Percentiles rank a stretch among this genome's conserved stretches.
Evolutionary conservation across 2,113 vertebrate genomes (phyloP).

Genomic region (Gopherus flavomarginatus): DNA sequence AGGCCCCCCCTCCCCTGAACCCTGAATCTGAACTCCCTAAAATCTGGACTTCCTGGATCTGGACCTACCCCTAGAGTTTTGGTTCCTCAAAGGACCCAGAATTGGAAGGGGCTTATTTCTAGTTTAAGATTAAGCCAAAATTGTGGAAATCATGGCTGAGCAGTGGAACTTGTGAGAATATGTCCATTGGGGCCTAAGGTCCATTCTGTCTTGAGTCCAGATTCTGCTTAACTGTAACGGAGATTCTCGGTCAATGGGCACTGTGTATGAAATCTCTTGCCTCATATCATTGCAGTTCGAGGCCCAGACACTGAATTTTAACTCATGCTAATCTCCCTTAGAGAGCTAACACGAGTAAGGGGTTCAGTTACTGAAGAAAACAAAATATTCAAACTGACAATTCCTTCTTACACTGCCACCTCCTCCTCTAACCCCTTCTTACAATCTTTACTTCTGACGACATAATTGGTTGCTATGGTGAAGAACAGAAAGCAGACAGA

Average conservation of each 20-base stretch:
- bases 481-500: background rate
- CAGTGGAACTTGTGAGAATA: background rate
- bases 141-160: background rate
- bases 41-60: background rate
- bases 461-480: constrained; percentile 9
- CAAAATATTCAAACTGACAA: background rate
- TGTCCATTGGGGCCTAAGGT: background rate
- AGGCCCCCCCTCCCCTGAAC: no score
- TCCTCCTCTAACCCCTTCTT: background rate
- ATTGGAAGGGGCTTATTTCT: background rate
- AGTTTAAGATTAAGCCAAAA: background rate
- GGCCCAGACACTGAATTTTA: background rate
- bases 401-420: background rate
- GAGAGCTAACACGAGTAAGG: background rate
- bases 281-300: background rate
- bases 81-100: background rate
- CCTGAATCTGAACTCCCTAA: no score
- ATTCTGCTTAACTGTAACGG: background rate
- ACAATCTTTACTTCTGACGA: background rate
- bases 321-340: background rate
- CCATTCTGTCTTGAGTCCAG: background rate
- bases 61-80: background rate
- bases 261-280: background rate
- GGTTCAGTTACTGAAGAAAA: background rate
- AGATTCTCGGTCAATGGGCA: background rate